A percentile compares a stretch with the other conserved stretches of the same genome.
phyloP scores from a whole-genome alignment of 2,113 vertebrate genomes.

The Hypocryptadius cinnamomeus region DNA sequence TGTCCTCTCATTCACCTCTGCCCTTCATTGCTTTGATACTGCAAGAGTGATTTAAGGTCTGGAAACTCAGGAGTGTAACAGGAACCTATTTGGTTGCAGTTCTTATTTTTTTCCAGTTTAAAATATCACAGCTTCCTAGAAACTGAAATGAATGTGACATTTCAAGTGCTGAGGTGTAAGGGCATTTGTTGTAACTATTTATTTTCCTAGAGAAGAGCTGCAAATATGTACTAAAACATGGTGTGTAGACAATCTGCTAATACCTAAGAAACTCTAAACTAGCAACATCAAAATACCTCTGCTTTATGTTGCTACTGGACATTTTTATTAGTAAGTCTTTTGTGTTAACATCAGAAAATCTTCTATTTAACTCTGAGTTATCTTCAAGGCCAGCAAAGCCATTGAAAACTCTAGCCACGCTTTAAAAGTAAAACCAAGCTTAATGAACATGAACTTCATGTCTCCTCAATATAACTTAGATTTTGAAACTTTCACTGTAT shows the following conservation, averaged over 20 bases:
- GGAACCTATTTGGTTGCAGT: background rate
- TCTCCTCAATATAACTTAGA: background rate
- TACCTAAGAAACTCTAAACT: background rate
- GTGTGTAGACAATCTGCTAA: background rate
- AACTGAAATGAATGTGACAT: background rate
- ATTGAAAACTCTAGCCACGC: background rate
- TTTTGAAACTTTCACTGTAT: background rate
- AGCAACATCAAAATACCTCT: background rate
- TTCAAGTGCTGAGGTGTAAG: background rate
- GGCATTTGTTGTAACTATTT: background rate
- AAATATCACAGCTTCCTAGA: background rate
- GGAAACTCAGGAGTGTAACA: background rate
- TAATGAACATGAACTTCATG: background rate
- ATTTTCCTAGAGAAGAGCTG: background rate
- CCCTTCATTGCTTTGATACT: conserved; percentile 13
- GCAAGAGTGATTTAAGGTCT: conserved; percentile 24
- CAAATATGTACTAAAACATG: background rate
- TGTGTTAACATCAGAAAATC: background rate
- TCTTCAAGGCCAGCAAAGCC: background rate
- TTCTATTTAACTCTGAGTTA: background rate
- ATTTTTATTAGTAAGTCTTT: background rate
- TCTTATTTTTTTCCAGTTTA: background rate
- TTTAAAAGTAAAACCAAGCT: background rate
- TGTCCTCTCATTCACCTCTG: conserved; percentile 64
- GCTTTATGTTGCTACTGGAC: background rate